Evolutionary conservation across 1,140 invertebrate genomes (phyloP).

Genomic region (Bombus sibiricus): DNA sequence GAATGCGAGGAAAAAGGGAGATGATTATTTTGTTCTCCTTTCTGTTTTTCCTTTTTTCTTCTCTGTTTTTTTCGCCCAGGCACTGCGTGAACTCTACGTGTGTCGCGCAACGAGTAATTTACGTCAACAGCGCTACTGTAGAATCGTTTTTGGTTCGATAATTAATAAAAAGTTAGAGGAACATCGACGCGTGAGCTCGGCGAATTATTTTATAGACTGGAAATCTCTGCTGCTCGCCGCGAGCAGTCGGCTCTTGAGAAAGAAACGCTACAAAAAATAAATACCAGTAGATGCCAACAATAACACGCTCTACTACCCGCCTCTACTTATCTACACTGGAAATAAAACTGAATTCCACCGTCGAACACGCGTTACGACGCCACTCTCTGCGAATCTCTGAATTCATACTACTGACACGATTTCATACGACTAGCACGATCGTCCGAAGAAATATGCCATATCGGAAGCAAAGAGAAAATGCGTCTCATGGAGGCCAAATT

Average conservation of each 20-base stretch:
- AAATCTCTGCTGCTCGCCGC: neutral
- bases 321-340: neutral
- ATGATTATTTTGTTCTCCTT: neutral
- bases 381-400: neutral
- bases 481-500: too few species aligned
- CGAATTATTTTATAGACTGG: slow-evolving; percentile 11
- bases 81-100: neutral
- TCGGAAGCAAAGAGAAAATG: too few species aligned
- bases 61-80: neutral
- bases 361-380: neutral
- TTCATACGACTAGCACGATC: too few species aligned
- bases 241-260: slow-evolving; percentile 2
- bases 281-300: slow-evolving; percentile 31
- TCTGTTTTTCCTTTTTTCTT: too few species aligned
- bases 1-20: slow-evolving; percentile 5
- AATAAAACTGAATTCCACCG: slow-evolving; percentile 1
- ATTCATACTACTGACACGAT: neutral
- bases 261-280: slow-evolving; percentile 30
- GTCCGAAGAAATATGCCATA: too few species aligned
- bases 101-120: neutral
- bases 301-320: neutral
- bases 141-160: neutral
- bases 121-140: neutral
- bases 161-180: neutral
- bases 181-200: neutral